phyloP scores from a whole-genome alignment of 1,140 invertebrate species.

The Himalopsyche phryganea region DNA sequence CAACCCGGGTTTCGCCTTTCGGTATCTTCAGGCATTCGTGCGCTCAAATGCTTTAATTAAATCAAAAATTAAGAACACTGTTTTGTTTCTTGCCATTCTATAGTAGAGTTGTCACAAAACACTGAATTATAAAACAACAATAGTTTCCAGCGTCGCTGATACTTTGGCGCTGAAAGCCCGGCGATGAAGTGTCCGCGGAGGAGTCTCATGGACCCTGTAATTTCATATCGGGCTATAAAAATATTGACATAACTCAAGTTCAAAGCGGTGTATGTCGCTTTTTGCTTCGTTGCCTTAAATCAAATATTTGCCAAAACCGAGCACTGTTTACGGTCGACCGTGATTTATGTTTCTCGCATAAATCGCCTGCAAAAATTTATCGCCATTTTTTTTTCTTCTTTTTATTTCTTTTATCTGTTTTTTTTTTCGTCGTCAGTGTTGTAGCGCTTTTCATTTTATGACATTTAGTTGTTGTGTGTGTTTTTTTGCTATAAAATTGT shows the following conservation, averaged over 20 bases:
- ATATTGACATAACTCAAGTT: conserved; percentile 10
- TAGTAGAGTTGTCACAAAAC: too few relatives aligned
- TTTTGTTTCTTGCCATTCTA: too few relatives aligned
- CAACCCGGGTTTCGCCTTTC: too few relatives aligned
- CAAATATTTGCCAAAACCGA: conserved; percentile 33
- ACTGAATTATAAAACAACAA: too few relatives aligned
- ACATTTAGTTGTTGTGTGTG: too few relatives aligned
- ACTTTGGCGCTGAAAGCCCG: not conserved
- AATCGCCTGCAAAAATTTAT: conserved; percentile 33
- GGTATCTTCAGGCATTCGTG: too few relatives aligned
- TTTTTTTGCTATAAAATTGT: too few relatives aligned
- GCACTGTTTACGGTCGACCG: conserved; percentile 23
- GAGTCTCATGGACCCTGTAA: not conserved
- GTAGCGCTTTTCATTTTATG: too few relatives aligned
- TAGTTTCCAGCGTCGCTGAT: too few relatives aligned
- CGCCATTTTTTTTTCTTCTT: conserved; percentile 9
- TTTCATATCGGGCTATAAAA: conserved; percentile 20
- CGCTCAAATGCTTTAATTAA: too few relatives aligned
- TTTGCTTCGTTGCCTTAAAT: conserved; percentile 15
- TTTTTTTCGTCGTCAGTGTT: too few relatives aligned
- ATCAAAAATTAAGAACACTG: too few relatives aligned
- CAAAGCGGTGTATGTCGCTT: conserved; percentile 13
- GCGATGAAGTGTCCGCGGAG: not conserved
- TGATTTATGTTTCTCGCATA: conserved; percentile 32
- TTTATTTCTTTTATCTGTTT: not conserved